These are phyloP conservation scores for Podarcis lilfordi DNA, from an alignment of 2,797 vertebrate genomes.

Conservation along the genomic window DNA sequence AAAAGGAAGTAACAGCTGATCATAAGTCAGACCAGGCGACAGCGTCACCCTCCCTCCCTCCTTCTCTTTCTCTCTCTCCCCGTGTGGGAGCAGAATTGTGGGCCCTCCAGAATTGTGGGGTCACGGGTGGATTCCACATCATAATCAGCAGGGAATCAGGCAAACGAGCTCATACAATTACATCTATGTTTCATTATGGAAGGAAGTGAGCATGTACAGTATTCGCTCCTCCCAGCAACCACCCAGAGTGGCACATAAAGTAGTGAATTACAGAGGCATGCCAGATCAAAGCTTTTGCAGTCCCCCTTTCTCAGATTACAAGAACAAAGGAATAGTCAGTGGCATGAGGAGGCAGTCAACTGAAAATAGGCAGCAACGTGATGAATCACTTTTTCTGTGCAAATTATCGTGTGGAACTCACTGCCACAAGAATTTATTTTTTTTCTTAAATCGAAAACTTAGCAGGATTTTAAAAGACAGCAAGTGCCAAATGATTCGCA, in stretches of 20 bases:
- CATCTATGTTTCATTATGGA: conserved; percentile 51
- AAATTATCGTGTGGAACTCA: conserved; percentile 33
- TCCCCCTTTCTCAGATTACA: background rate
- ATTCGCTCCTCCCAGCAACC: conserved; percentile 16
- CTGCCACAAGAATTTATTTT: conserved; percentile 54
- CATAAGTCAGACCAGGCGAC: conserved; percentile 69
- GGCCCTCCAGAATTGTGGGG: conserved; percentile 26
- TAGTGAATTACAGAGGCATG: conserved; percentile 34
- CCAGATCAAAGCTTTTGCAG: conserved; percentile 14
- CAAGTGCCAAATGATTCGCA: background rate
- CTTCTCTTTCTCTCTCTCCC: background rate
- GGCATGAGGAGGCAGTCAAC: conserved; percentile 37
- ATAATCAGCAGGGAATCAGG: conserved; percentile 33
- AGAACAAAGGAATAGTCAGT: conserved; percentile 35
- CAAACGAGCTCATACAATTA: conserved; percentile 35
- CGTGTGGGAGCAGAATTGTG: conserved; percentile 16
- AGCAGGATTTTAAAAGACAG: conserved; percentile 43
- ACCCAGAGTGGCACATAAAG: background rate
- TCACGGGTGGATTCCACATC: conserved; percentile 25
- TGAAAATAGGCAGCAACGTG: conserved; percentile 48
- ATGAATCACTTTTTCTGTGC: conserved; percentile 49
- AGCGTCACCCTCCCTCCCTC: conserved; percentile 56
- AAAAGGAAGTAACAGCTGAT: conserved; percentile 89
- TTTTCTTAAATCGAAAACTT: background rate
- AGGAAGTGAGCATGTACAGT: conserved; percentile 34